phyloP scores from a whole-genome alignment of 1,140 invertebrate species.

The Tribolium madens region DNA sequence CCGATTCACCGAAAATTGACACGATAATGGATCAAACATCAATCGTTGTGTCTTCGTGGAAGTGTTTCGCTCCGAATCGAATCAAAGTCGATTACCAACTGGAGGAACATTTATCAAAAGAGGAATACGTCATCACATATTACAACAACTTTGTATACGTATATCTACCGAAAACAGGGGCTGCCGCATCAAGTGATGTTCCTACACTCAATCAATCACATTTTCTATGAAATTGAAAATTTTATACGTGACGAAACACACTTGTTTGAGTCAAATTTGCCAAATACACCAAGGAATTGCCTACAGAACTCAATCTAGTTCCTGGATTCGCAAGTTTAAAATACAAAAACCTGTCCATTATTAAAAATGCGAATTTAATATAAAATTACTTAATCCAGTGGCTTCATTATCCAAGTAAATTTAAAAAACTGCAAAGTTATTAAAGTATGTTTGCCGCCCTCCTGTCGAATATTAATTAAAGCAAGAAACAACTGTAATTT shows the following conservation, averaged over 20 bases:
- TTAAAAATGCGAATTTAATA: background rate
- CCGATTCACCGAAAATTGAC: background rate
- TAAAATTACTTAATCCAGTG: background rate
- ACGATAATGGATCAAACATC: slow-evolving; percentile 21
- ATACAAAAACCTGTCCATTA: background rate
- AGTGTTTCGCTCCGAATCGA: slow-evolving; percentile 53
- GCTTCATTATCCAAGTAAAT: background rate
- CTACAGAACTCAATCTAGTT: background rate
- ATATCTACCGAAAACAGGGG: slow-evolving; percentile 52
- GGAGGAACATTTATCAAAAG: slow-evolving; percentile 58
- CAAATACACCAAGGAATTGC: slow-evolving; percentile 7
- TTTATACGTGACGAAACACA: slow-evolving; percentile 55
- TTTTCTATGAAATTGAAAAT: slow-evolving; percentile 57
- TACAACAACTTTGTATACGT: slow-evolving; percentile 52
- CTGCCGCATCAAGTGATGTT: slow-evolving; percentile 45
- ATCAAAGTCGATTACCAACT: slow-evolving; percentile 58
- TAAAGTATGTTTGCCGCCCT: background rate
- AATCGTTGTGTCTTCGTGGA: slow-evolving; percentile 42
- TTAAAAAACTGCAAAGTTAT: background rate
- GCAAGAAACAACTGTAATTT: background rate
- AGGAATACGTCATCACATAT: slow-evolving; percentile 56
- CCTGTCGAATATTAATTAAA: background rate
- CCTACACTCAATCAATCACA: slow-evolving; percentile 58
- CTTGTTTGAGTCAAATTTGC: slow-evolving; percentile 46
- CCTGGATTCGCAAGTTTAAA: no score